Evolutionary conservation across 2,113 vertebrate genomes (phyloP).

Genomic region (Coregonus clupeaformis): DNA sequence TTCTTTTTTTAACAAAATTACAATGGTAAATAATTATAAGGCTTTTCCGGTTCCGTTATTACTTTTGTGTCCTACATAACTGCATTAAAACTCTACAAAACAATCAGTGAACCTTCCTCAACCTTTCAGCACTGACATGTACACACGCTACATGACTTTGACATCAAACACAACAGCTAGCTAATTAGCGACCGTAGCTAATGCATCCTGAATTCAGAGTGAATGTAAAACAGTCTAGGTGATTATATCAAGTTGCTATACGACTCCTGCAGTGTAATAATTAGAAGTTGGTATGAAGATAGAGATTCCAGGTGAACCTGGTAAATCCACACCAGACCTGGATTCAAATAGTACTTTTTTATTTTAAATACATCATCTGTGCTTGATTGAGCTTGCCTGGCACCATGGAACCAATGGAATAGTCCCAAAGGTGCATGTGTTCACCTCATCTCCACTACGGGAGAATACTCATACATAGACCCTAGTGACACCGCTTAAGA

Average conservation of each 20-base stretch:
- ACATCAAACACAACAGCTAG: background rate
- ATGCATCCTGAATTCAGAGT: background rate
- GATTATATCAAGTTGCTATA: background rate
- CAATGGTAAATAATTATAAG: no score
- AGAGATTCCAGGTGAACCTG: no score
- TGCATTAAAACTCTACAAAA: background rate
- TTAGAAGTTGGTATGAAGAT: no score
- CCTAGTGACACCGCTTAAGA: no score
- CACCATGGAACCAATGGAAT: no score
- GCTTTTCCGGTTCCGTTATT: background rate
- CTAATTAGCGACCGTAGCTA: background rate
- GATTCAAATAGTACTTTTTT: background rate
- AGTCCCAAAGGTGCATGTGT: no score
- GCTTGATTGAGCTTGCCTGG: no score
- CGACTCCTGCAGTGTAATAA: no score
- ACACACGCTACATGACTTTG: background rate
- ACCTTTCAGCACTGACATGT: background rate
- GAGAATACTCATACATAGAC: no score
- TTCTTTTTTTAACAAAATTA: background rate
- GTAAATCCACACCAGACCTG: background rate
- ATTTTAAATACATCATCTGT: background rate
- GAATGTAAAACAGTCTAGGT: background rate
- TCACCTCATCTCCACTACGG: no score
- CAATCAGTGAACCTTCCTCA: background rate
- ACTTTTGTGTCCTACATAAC: background rate